Evolutionary conservation across 2,113 vertebrate species (phyloP).

Genomic region (Rhinopomastus cyanomelas): DNA sequence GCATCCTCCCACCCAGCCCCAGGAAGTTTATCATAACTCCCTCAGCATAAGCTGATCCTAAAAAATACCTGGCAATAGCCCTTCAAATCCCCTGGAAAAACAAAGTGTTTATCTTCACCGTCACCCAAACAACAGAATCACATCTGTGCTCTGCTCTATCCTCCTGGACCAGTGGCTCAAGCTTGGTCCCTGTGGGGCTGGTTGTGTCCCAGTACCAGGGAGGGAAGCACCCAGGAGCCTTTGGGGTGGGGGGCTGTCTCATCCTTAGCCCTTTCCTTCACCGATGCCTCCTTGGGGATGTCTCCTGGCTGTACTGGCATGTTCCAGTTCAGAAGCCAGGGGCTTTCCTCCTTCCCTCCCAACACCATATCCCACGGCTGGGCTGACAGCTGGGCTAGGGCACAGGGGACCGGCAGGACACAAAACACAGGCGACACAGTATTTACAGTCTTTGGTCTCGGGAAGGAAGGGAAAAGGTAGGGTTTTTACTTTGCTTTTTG

Average conservation of each 20-base stretch:
- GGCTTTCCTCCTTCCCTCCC: constrained; percentile 8
- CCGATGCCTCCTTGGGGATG: background rate
- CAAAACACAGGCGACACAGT: constrained; percentile 44
- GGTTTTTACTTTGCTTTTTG: background rate
- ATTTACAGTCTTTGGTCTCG: constrained; percentile 75
- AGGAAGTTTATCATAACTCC: constrained; percentile 40
- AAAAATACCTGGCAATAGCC: constrained; percentile 13
- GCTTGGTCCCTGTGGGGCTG: background rate
- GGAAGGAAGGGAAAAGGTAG: constrained; percentile 5
- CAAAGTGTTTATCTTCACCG: background rate
- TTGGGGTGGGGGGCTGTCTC: background rate
- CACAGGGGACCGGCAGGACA: background rate
- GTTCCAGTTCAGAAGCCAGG: background rate
- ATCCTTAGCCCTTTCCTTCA: background rate
- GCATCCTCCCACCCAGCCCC: constrained; percentile 40
- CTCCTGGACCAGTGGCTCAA: background rate
- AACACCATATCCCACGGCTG: background rate
- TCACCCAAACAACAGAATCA: no score
- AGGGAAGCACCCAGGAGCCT: background rate
- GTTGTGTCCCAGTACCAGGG: background rate
- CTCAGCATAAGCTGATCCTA: constrained; percentile 10
- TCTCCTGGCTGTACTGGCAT: background rate
- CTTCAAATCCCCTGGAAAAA: constrained; percentile 7
- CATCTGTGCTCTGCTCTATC: no score
- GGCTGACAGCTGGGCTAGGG: background rate